Percentiles rank a stretch among this genome's conserved stretches.
Evolutionary conservation across 2,797 vertebrate species (phyloP).

Genomic region (Moxostoma hubbsi): DNA sequence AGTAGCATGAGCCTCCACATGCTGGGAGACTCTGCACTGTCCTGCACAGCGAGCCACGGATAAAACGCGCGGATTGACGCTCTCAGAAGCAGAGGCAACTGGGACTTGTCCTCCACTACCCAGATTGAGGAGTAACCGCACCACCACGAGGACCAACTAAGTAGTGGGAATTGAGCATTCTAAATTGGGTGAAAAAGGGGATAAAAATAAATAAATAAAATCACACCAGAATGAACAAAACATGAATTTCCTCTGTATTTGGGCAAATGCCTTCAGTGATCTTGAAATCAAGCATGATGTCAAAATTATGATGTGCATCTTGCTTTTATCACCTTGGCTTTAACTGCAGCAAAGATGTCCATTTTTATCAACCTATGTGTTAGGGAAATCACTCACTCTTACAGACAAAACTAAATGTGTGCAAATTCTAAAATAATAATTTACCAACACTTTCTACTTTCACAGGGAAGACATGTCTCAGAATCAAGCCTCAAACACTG

Average conservation of each 20-base stretch:
- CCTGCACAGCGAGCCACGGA: no score
- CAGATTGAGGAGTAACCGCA: no score
- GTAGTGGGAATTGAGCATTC: no score
- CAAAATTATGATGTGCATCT: not conserved
- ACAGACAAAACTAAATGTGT: not conserved
- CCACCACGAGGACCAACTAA: no score
- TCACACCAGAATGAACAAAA: not conserved
- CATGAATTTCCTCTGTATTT: not conserved
- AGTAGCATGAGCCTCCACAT: no score
- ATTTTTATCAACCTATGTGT: not conserved
- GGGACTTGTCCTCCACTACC: no score
- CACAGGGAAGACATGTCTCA: not conserved
- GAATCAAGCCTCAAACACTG: slow-evolving; percentile 2
- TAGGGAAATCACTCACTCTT: not conserved
- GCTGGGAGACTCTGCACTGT: no score
- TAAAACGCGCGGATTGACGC: no score
- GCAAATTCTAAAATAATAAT: not conserved
- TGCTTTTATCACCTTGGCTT: not conserved
- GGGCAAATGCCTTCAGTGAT: not conserved
- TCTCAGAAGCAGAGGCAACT: no score
- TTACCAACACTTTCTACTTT: not conserved
- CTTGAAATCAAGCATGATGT: not conserved
- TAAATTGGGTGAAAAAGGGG: no score
- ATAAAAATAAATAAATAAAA: no score
- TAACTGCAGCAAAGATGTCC: not conserved